A percentile compares a stretch with the other conserved stretches of the same genome.
Conservation (phyloP, 2,113 vertebrate species). For the Pluvianellus socialis region DNA sequence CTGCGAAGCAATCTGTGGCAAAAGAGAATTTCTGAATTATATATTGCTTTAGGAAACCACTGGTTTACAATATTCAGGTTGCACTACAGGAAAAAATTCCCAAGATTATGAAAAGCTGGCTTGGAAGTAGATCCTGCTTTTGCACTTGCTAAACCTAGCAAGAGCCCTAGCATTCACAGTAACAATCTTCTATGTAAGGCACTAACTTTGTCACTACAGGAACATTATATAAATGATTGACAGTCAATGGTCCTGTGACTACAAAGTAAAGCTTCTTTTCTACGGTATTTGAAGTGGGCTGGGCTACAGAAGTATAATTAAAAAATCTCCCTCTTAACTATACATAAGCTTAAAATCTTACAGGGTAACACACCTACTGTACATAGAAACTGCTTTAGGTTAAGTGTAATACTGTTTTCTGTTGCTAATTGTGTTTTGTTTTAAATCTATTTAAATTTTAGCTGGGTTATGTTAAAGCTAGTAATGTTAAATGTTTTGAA, state of each 20-base stretch:
- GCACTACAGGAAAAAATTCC: background rate
- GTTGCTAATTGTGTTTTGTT: background rate
- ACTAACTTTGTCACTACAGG: background rate
- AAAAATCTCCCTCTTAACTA: background rate
- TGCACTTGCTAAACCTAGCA: background rate
- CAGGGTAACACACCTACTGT: background rate
- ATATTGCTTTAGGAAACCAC: background rate
- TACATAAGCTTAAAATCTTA: background rate
- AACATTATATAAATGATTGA: background rate
- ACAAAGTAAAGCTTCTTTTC: background rate
- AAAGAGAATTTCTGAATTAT: background rate
- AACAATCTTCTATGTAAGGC: background rate
- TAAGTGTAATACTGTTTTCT: background rate
- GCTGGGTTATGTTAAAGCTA: background rate
- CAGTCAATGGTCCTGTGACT: background rate
- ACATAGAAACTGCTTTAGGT: background rate
- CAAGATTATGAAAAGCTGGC: background rate
- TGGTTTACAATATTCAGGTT: background rate
- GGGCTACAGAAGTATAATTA: background rate
- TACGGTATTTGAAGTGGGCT: fast-evolving
- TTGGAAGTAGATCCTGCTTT: background rate
- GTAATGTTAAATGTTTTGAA: background rate
- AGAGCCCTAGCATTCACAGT: fast-evolving
- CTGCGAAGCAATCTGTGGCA: background rate
- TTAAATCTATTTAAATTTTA: background rate